These are phyloP conservation scores for Whitmania pigra DNA, from an alignment of 1,140 invertebrate genomes.

Conservation along the genomic window DNA sequence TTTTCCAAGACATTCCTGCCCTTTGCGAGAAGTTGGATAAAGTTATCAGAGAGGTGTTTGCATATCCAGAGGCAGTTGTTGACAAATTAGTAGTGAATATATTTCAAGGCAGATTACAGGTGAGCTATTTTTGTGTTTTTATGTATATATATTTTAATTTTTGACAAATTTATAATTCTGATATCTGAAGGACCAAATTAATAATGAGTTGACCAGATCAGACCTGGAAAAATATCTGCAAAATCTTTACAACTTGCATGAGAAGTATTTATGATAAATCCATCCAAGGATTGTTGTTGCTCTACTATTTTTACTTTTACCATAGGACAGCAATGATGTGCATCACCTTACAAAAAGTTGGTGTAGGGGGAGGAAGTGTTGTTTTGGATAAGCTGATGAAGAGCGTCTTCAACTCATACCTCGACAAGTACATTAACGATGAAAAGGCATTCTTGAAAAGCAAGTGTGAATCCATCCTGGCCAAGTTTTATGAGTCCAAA, in stretches of 20 bases:
- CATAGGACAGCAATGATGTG: constrained; percentile 56
- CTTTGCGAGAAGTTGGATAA: constrained; percentile 76
- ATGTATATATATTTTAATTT: constrained; percentile 18
- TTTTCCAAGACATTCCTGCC: constrained; percentile 79
- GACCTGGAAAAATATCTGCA: constrained; percentile 76
- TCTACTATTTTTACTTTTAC: not conserved
- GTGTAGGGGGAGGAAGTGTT: constrained; percentile 65
- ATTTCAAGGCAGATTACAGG: constrained; percentile 76
- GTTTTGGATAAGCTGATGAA: constrained; percentile 66
- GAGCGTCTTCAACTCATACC: constrained; percentile 67
- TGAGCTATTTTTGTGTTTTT: constrained; percentile 30
- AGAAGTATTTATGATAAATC: constrained; percentile 47
- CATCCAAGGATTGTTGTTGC: constrained; percentile 33
- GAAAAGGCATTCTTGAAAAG: constrained; percentile 66
- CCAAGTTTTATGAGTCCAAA: constrained; percentile 80
- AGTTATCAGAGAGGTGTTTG: constrained; percentile 81
- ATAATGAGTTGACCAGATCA: constrained; percentile 60
- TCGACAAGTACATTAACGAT: constrained; percentile 62
- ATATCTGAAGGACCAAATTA: constrained; percentile 50
- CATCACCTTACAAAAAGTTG: constrained; percentile 56
- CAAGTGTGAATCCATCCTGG: constrained; percentile 58
- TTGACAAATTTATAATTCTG: not conserved
- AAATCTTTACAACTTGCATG: constrained; percentile 76
- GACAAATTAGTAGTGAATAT: constrained; percentile 92
- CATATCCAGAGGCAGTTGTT: constrained; percentile 94